Conservation (phyloP, 2,113 vertebrate species). For the Cochlearius cochlearius region DNA sequence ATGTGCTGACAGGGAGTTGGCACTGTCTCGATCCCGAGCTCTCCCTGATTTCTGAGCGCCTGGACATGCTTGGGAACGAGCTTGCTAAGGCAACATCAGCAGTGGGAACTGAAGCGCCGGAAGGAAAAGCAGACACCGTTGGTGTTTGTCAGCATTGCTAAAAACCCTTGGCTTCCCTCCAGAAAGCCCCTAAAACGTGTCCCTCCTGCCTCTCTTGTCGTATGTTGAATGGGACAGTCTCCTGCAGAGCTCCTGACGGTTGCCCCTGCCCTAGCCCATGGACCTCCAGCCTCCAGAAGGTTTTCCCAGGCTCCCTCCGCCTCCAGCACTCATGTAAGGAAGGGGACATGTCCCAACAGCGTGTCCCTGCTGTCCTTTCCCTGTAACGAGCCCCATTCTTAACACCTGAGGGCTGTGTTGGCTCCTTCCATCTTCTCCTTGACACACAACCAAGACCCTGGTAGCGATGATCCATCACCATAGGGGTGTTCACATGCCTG, state of each 20-base stretch:
- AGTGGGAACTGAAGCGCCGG: not conserved
- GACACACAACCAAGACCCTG: not conserved
- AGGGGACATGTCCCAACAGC: fast-evolving
- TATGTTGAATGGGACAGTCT: not conserved
- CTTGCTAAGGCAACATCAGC: not conserved
- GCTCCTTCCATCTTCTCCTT: not conserved
- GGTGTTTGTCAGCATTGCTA: not conserved
- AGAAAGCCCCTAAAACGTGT: not conserved
- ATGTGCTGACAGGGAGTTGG: not conserved
- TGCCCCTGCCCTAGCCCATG: not conserved
- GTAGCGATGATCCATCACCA: not conserved
- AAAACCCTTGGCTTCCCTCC: not conserved
- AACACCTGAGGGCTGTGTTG: not conserved
- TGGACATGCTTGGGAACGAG: not conserved
- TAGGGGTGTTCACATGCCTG: not conserved
- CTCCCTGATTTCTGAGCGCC: not conserved
- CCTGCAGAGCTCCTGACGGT: not conserved
- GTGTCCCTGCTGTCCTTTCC: not conserved
- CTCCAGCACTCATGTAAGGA: fast-evolving
- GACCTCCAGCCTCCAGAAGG: not conserved
- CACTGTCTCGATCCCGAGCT: fast-evolving
- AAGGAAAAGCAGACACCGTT: not conserved
- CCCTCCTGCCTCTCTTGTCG: not conserved
- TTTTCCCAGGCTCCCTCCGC: not conserved
- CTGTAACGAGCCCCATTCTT: not conserved